Evolutionary conservation across 2,888 invertebrate species (phyloP), one percentile per base, ranked within the genome.

Genomic region (Pinctada fucata): DNA sequence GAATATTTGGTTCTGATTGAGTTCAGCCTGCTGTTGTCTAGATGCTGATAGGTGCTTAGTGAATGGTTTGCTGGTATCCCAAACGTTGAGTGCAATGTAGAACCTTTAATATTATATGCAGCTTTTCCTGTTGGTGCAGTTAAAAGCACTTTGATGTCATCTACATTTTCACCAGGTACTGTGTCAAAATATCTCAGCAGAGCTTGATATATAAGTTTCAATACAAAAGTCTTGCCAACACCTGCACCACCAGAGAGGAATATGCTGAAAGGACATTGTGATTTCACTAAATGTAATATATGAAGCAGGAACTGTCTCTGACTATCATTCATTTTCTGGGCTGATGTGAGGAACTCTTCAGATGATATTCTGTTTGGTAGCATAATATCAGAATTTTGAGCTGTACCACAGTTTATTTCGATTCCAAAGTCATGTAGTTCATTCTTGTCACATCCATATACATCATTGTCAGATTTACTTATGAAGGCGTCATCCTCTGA

Each of bases 101-200:
- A 45, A 31, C 72, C 72, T 16, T 52, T 31, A 5, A 52, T 72
- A 31, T 72, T 51, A 31, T 72, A 72, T 84, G 83, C 80, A 13
- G 81, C 85, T 58, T 83, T 85, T 66, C 83, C 83, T 66, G 82
- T 84, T 51, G 84, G 84, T 31, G 83, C 84, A 3, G 78, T 5
- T 1, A 83, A 72, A 3, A 83, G 64, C 13, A 80, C 58, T 64
- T 63, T 67, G 3, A 50, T 63, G 6, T 69, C 69, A 8, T 70
- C 66, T 63, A 69, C 76, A 67, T 82, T 69, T n/a, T 79, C 69
- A 10, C 81, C 83, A 66, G 78, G 72, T 52, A 31, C 58, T 31
- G 52, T 77, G 64, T 84, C 84, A 10, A 58, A 73, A 67, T 70
- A 82, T 58, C 75, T 77, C 45, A 82, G 16, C 13, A 76, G 13